Conservation (phyloP, 2,113 vertebrate species). For the Ceyx margarethae region DNA sequence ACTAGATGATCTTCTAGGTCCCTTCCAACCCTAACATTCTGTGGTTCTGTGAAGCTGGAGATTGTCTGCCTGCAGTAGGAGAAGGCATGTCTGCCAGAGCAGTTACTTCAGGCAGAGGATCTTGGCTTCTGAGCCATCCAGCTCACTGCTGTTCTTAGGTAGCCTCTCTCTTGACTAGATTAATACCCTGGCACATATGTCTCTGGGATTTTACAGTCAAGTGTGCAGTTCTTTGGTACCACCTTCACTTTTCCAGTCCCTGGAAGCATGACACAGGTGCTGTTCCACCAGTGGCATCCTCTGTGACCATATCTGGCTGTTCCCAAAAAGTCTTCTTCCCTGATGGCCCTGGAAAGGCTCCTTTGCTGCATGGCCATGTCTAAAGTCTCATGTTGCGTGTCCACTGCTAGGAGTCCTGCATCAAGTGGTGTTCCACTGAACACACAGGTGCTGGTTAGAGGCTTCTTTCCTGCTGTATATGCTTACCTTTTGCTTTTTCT, state of each 20-base stretch:
- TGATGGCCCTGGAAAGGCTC: background rate
- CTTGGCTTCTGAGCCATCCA: conserved; percentile 46
- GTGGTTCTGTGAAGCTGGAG: background rate
- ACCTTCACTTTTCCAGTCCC: background rate
- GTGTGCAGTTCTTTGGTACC: background rate
- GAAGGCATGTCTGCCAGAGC: conserved; percentile 23
- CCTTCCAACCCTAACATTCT: too few species aligned
- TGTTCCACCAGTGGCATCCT: background rate
- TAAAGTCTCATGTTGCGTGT: background rate
- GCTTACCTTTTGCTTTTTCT: background rate
- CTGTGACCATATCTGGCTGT: background rate
- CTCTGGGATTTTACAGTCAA: background rate
- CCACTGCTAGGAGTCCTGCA: background rate
- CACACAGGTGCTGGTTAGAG: background rate
- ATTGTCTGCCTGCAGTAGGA: conserved; percentile 53
- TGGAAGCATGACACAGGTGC: background rate
- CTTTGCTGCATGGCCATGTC: background rate
- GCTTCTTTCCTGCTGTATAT: background rate
- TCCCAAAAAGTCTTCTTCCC: background rate
- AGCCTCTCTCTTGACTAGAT: background rate
- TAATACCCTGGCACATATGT: background rate
- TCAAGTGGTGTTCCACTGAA: background rate
- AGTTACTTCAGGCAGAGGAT: conserved; percentile 9
- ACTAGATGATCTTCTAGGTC: too few species aligned
- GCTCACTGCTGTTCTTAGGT: conserved; percentile 34